A percentile compares a stretch with the other conserved stretches of the same genome.
These are phyloP conservation scores for Drosophila lutescens DNA, from an alignment of 2,888 invertebrate species.

Conservation along the genomic window DNA sequence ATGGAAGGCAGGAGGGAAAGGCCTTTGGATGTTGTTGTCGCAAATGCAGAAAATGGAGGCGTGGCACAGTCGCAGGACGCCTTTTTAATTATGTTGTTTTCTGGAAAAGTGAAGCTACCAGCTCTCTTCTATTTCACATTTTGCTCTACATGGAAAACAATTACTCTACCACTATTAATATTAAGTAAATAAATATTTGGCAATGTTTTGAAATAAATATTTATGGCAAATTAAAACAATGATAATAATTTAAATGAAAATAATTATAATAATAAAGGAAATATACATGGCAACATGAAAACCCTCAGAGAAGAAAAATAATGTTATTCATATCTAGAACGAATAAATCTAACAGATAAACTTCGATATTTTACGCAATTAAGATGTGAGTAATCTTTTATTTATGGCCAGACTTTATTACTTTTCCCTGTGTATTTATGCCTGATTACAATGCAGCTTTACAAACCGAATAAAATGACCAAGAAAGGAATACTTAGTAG, in stretches of 20 bases:
- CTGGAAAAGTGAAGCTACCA: constrained; percentile 7
- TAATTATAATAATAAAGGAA: too few relatives aligned
- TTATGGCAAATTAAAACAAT: background rate
- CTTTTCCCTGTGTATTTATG: constrained; percentile 19
- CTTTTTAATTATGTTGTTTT: constrained; percentile 62
- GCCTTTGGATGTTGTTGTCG: constrained; percentile 40
- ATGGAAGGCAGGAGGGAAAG: constrained; percentile 9
- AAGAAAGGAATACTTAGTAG: constrained; percentile 17
- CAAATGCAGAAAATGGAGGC: constrained; percentile 50
- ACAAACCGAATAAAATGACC: constrained; percentile 16
- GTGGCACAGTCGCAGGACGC: constrained; percentile 45
- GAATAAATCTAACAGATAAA: background rate
- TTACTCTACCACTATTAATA: background rate
- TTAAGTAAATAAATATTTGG: background rate
- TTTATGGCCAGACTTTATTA: too few relatives aligned
- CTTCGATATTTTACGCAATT: background rate
- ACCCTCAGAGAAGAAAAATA: too few relatives aligned
- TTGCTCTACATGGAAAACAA: constrained; percentile 3
- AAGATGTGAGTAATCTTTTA: too few relatives aligned
- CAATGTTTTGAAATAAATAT: background rate
- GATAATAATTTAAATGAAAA: too few relatives aligned
- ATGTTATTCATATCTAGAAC: too few relatives aligned
- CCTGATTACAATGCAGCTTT: constrained; percentile 24
- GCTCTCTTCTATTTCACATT: background rate
- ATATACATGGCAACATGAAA: too few relatives aligned